These are phyloP conservation scores for Otis tarda DNA, from an alignment of 2,113 vertebrate species.

Conservation along the genomic window DNA sequence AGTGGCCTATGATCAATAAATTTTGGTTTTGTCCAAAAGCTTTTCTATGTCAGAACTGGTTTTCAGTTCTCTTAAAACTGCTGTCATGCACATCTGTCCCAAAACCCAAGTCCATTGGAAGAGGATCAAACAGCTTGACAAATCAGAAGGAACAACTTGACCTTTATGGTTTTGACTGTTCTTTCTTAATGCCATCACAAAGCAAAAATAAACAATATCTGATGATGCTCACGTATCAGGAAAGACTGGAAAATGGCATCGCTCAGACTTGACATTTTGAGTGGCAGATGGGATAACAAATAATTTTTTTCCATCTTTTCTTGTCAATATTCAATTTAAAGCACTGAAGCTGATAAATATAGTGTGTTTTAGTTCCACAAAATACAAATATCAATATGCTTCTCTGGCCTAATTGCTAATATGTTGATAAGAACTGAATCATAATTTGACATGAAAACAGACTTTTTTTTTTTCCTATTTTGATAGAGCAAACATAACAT, in stretches of 20 bases:
- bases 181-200: background rate
- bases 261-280: constrained; percentile 24
- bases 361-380: background rate
- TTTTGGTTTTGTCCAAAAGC: background rate
- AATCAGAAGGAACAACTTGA: constrained; percentile 15
- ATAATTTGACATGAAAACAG: background rate
- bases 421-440: constrained; percentile 27
- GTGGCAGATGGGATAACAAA: constrained; percentile 36
- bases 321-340: constrained; percentile 40
- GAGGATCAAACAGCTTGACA: background rate
- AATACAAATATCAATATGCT: background rate
- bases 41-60: background rate
- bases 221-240: background rate
- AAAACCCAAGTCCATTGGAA: background rate
- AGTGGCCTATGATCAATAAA: background rate
- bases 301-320: background rate
- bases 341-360: background rate
- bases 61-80: background rate
- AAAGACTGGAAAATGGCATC: background rate
- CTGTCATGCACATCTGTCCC: background rate
- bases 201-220: constrained; percentile 3
- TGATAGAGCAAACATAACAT: background rate
- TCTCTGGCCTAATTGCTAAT: constrained; percentile 18
- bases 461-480: background rate
- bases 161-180: constrained; percentile 15